Conservation (phyloP, 2,888 invertebrate genomes). For the Dysmachus trigonus region DNA sequence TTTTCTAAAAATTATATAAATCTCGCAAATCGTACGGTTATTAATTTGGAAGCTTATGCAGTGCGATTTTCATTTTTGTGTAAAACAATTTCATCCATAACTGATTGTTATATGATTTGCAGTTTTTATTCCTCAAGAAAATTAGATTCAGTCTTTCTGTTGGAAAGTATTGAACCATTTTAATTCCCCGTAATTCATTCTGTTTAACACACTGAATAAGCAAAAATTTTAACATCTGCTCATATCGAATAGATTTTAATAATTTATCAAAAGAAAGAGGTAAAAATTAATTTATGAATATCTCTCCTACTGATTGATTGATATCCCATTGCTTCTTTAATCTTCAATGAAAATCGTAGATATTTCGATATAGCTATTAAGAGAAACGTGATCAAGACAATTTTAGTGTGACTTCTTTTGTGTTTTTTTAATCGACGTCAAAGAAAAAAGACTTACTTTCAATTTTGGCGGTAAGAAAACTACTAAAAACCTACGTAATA, state of each 20-base stretch:
- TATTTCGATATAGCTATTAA: not conserved
- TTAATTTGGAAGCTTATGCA: not conserved
- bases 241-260: not conserved
- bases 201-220: not conserved
- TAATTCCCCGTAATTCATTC: not conserved
- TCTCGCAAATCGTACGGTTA: not conserved
- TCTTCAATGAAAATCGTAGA: not conserved
- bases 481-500: not conserved
- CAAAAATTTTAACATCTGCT: not conserved
- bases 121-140: not conserved
- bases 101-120: not conserved
- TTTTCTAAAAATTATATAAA: not conserved
- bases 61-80: not conserved
- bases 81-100: not conserved
- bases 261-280: not conserved
- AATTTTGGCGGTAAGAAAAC: not conserved
- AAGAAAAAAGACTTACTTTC: not conserved
- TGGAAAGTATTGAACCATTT: not conserved
- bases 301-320: not conserved
- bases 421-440: not conserved
- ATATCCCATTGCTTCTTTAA: not conserved
- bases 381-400: not conserved
- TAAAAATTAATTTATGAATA: not conserved
- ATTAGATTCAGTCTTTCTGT: not conserved
- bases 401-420: not conserved